Conservation (phyloP, 2,113 vertebrate species). For the Hemiprocne comata region DNA sequence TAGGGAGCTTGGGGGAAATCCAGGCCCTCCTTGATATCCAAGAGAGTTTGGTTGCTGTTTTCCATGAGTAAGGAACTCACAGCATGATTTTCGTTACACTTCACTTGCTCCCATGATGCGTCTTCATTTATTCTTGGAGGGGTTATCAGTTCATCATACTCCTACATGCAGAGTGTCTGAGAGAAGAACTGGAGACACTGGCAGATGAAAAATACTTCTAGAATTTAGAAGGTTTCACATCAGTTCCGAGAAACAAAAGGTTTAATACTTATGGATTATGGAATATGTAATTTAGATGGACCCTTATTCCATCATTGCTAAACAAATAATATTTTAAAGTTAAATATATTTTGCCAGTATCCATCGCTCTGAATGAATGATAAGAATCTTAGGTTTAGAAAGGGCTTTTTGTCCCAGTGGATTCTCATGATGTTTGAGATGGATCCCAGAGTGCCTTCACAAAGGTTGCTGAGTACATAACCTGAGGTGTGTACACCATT, state of each 20-base stretch:
- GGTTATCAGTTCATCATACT: not conserved
- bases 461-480: not conserved
- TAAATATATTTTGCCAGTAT: slow-evolving; percentile 4
- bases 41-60: not conserved
- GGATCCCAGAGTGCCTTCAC: not conserved
- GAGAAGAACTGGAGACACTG: not conserved
- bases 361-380: not conserved
- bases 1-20: not conserved
- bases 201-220: not conserved
- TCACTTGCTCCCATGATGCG: not conserved
- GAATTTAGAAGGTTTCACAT: not conserved
- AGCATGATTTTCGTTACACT: not conserved
- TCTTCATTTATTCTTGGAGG: not conserved
- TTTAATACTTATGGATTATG: not conserved
- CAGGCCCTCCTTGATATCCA: not conserved
- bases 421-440: not conserved
- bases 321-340: slow-evolving; percentile 54
- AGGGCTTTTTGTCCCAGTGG: slow-evolving; percentile 24
- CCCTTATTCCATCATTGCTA: not conserved
- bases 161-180: not conserved
- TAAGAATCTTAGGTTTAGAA: not conserved
- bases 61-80: not conserved
- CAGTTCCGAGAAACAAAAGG: not conserved
- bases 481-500: not conserved
- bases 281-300: slow-evolving; percentile 17